These are phyloP conservation scores for Sebastes trivittatus DNA, from an alignment of 2,797 vertebrate genomes.

Conservation along the genomic window DNA sequence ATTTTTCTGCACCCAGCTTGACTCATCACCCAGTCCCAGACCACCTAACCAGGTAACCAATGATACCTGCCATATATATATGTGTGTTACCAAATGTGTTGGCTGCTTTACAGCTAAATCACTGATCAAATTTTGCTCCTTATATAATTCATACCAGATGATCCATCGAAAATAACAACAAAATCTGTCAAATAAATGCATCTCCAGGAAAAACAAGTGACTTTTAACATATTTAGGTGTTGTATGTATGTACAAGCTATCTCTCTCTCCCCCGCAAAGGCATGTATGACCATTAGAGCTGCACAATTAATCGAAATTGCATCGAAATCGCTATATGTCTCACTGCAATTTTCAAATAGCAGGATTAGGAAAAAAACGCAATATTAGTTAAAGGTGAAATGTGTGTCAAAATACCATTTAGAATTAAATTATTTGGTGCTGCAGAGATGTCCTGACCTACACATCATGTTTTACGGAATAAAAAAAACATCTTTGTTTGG, in stretches of 20 bases:
- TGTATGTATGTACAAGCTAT: background rate
- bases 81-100: background rate
- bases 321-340: too few relatives aligned
- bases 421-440: too few relatives aligned
- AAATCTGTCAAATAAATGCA: background rate
- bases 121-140: background rate
- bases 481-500: too few relatives aligned
- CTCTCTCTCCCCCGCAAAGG: background rate
- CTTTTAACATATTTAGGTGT: background rate
- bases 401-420: too few relatives aligned
- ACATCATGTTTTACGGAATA: too few relatives aligned
- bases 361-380: too few relatives aligned
- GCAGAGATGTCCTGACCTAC: too few relatives aligned
- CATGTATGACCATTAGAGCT: background rate
- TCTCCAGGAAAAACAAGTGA: background rate
- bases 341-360: too few relatives aligned
- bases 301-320: accelerated
- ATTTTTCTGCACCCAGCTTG: conserved; percentile 29
- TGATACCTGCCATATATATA: background rate
- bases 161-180: background rate
- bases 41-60: conserved; percentile 58
- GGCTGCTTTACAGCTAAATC: background rate
- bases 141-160: background rate
- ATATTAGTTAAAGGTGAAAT: too few relatives aligned
- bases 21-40: conserved; percentile 30